Percentiles rank a stretch among this genome's conserved stretches.
phyloP scores from a whole-genome alignment of 2,797 vertebrate species.

The Schizothorax lantsangensis region DNA sequence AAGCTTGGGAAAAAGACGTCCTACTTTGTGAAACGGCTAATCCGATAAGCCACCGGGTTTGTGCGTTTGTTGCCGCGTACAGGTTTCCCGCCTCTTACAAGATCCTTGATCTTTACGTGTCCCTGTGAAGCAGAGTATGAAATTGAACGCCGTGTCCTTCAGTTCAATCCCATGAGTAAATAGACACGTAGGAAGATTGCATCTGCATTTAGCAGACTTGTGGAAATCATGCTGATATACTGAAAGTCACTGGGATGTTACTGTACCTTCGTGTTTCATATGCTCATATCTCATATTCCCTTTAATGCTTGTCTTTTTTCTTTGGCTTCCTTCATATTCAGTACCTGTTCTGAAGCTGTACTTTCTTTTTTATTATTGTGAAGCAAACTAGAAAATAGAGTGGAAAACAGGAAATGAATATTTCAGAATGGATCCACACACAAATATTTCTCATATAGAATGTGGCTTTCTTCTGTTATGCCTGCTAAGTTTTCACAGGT shows the following conservation, averaged over 20 bases:
- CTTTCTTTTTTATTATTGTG: conserved; percentile 2
- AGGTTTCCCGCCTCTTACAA: conserved; percentile 17
- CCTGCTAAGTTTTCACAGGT: not conserved
- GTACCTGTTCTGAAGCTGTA: not conserved
- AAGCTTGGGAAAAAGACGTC: conserved; percentile 37
- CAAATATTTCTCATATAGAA: not conserved
- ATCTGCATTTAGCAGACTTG: conserved; percentile 59
- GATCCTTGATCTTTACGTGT: conserved; percentile 6
- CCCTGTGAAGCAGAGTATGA: conserved; percentile 77
- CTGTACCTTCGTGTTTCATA: not conserved
- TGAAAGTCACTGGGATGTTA: conserved; percentile 57
- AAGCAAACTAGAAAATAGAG: not conserved
- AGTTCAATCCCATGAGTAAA: conserved; percentile 80
- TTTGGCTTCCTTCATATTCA: conserved; percentile 42
- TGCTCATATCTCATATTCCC: conserved; percentile 11
- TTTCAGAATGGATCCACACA: not conserved
- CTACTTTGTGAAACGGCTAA: conserved; percentile 59
- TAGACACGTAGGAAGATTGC: conserved; percentile 67
- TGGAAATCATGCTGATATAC: conserved; percentile 65
- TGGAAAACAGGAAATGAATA: conserved; percentile 1
- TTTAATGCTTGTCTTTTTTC: conserved; percentile 47
- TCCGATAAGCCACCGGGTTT: conserved; percentile 63
- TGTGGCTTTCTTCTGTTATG: not conserved
- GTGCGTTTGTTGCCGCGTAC: not conserved
- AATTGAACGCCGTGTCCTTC: conserved; percentile 79